Base-by-base conservation (phyloP, 2,797 vertebrate species). In the Pseudochromis fuscus region DNA sequence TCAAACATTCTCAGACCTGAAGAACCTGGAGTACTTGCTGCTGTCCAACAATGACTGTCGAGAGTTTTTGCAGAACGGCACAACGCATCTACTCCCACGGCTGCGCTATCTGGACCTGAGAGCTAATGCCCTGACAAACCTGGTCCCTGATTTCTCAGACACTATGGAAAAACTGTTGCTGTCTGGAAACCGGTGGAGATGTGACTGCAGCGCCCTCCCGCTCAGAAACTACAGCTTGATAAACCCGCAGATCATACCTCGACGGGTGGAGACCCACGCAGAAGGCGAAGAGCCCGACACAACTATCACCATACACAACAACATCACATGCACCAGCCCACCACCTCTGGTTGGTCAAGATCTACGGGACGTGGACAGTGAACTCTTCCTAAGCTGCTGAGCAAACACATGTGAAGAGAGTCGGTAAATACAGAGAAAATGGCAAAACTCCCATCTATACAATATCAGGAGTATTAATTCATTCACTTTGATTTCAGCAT, bases 131-230 rank as follows among this genome's bases (percentile, higher is more conserved):
- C 77, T 99, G 76, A 93, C 91, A 55, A 93, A 69, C 71, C 88
- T 98, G 30, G 85, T 88, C 0, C 77, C 94, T 0, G 86, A 93
- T 24, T 73, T 94, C 25, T 91, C 94, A 1, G 89, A 93, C 0
- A 15, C 76, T 11, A 90, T 98, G 82, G 95, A 97, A 77, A 96
- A 96, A 87, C 94, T 99, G 27, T 95, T 97, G 95, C 92, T 99
- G 0, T 95, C 94, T 21, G 96, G 95, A 7, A 99, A 99, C 91
- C 91, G 74, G n/a, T 99, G 97, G 97, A 94, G 93, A 67, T 99
- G 97, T 51, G 88, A 95, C 79, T 99, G 98, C 67, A 85, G 89
- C 1, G 87, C 95, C 45, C 92, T 93, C 79, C 87, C 91, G 1
- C 94, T 99, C 46, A 72, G 95, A 82, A 94, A 94, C 66, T 96